Base-by-base conservation (phyloP, 2,797 vertebrate species). In the Martes flavigula region DNA sequence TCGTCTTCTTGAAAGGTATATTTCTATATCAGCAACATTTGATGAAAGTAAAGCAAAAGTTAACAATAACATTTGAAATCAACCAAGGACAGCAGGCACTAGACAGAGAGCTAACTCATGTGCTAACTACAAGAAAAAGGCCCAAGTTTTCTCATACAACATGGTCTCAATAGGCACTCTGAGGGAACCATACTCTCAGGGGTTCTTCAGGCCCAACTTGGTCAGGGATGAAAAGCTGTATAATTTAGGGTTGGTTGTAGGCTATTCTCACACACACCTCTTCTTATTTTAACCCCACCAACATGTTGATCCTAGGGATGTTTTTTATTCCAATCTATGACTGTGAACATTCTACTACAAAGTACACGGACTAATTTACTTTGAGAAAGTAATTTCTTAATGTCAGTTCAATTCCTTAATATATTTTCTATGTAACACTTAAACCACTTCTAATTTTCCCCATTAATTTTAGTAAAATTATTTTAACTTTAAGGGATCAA, bases 1-100 rank as follows among this genome's bases (percentile, higher is more conserved):
- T 90, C 20, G 84, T 86, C 48, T 95, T 77, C 60, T 96, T 91
- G n/a, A 90, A 97, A 96, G 54, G 14, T 48, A 90, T 2, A 70
- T 7, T 66, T 86, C 18, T 14, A 58, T 83, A 82, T 86, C 56
- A 87, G 85, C 90, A 96, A 92, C 78, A 92, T 60, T 38, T 62
- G 15, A 94, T 51, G 43, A 90, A 86, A 96, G 85, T 79, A 95
- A 94, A 96, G 32, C 46, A 81, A 77, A 94, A 83, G 62, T 96
- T 88, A 90, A 38, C 35, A 88, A 25, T 58, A 72, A 87, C 35
- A 96, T 93, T 15, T 70, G 48, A 94, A 96, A 75, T 35, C 40
- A 90, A 56, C 40, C 35, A 94, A 46, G 27, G 32, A 51, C 17
- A 35, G 11, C 73, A 35, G 25, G 27, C 51, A 84, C 23, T 64